phyloP scores from a whole-genome alignment of 2,888 invertebrate species.

The Caenorhabditis virilis region DNA sequence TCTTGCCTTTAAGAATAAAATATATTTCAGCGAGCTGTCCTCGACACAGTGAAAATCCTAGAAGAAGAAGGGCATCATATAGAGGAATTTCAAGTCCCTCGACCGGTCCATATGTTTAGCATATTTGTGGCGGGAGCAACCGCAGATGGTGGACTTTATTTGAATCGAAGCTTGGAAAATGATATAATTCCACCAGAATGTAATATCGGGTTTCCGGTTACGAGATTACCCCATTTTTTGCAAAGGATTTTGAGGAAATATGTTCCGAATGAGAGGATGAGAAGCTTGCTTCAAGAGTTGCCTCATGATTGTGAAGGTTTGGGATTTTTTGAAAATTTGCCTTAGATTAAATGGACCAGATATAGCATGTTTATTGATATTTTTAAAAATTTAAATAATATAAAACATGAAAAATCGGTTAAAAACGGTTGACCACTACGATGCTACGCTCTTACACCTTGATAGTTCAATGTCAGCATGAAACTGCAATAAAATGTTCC shows the following conservation, averaged over 20 bases:
- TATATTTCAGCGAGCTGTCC: constrained; percentile 33
- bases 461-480: no score
- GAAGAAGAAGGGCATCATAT: constrained; percentile 46
- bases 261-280: constrained; percentile 13
- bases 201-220: constrained; percentile 30
- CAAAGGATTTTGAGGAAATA: constrained; percentile 27
- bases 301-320: constrained; percentile 29
- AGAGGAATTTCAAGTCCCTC: constrained; percentile 50
- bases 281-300: constrained; percentile 20
- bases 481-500: no score
- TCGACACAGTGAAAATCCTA: constrained; percentile 25
- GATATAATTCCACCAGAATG: constrained; percentile 38
- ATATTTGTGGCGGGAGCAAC: constrained; percentile 28
- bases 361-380: no score
- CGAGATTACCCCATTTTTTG: constrained; percentile 18
- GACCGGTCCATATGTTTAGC: constrained; percentile 34
- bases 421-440: no score
- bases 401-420: no score
- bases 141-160: constrained; percentile 27
- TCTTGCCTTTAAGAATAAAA: no score
- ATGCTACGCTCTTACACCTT: no score
- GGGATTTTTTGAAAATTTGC: no score
- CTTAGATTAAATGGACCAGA: no score
- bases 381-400: no score
- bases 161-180: constrained; percentile 13